Percentiles rank a stretch among this genome's conserved stretches.
phyloP scores from a whole-genome alignment of 2,113 vertebrate genomes.

The Oncorhynchus gorbuscha region DNA sequence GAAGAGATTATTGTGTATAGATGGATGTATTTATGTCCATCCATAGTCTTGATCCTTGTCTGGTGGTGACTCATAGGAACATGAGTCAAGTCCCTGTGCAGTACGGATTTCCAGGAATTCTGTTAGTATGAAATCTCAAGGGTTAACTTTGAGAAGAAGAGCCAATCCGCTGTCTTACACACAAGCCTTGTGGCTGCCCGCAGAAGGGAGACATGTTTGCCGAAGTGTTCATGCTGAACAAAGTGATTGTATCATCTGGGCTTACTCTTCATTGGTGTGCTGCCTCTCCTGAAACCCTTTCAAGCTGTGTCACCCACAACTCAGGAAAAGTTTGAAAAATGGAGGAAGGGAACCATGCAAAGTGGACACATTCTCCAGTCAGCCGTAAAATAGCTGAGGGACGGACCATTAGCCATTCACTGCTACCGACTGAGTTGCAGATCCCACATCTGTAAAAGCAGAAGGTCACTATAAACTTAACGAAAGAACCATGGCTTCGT shows the following conservation, averaged over 20 bases:
- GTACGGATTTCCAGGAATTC: constrained; percentile 55
- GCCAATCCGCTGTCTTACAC: constrained; percentile 59
- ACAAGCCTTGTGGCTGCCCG: constrained; percentile 44
- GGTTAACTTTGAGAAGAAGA: constrained; percentile 46
- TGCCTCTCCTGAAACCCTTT: constrained; percentile 43
- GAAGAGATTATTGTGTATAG: neutral
- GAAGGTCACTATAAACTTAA: constrained; percentile 59
- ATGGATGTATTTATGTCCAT: constrained; percentile 32
- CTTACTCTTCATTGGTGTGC: constrained; percentile 61
- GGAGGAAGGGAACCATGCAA: constrained; percentile 72
- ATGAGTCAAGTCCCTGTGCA: constrained; percentile 39
- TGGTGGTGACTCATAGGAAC: constrained; percentile 43
- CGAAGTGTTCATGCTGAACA: constrained; percentile 68
- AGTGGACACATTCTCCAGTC: constrained; percentile 72
- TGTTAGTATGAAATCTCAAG: constrained; percentile 65
- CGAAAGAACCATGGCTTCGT: constrained; percentile 22
- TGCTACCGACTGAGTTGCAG: constrained; percentile 50
- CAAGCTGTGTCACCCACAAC: constrained; percentile 63
- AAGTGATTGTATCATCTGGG: constrained; percentile 71
- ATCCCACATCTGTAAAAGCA: constrained; percentile 61
- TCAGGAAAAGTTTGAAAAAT: constrained; percentile 66
- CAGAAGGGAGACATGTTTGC: constrained; percentile 58
- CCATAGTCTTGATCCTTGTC: constrained; percentile 30
- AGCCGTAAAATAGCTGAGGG: constrained; percentile 71
- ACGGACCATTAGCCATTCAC: constrained; percentile 69